phyloP scores from a whole-genome alignment of 2,888 invertebrate species.

The Thereva unica region DNA sequence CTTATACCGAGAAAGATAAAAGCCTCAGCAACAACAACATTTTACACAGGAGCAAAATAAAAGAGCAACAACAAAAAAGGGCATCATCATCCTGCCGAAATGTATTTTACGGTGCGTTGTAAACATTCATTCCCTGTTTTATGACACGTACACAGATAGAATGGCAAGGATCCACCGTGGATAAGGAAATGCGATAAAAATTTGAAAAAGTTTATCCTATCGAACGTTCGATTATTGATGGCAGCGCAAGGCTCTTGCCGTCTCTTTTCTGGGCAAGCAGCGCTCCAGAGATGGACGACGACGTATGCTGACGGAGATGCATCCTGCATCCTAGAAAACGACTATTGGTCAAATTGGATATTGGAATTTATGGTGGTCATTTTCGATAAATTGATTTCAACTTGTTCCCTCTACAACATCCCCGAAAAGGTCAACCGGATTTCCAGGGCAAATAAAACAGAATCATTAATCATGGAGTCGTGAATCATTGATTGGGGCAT shows the following conservation, averaged over 20 bases:
- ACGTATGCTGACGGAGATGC: neutral
- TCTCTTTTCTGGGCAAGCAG: neutral
- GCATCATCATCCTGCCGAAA: neutral
- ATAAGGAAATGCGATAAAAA: neutral
- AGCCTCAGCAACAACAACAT: too few species aligned
- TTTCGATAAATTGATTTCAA: neutral
- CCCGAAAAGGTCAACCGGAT: too few species aligned
- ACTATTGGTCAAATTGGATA: slow-evolving; percentile 1
- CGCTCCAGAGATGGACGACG: neutral
- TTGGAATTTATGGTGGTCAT: slow-evolving; percentile 12
- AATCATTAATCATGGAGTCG: too few species aligned
- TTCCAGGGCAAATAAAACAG: too few species aligned
- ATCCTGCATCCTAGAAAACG: neutral
- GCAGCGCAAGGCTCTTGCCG: neutral
- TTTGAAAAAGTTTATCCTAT: neutral
- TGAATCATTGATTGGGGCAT: too few species aligned
- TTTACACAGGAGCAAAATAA: too few species aligned
- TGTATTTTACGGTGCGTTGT: slow-evolving; percentile 36
- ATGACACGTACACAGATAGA: slow-evolving; percentile 37
- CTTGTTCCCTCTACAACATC: too few species aligned
- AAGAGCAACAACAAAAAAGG: too few species aligned
- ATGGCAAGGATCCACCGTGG: neutral
- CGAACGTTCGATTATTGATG: slow-evolving; percentile 1
- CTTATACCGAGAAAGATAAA: too few species aligned
- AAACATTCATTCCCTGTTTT: slow-evolving; percentile 39